Conservation (phyloP, 2,797 vertebrate genomes). For the Hippoglossus hippoglossus region DNA sequence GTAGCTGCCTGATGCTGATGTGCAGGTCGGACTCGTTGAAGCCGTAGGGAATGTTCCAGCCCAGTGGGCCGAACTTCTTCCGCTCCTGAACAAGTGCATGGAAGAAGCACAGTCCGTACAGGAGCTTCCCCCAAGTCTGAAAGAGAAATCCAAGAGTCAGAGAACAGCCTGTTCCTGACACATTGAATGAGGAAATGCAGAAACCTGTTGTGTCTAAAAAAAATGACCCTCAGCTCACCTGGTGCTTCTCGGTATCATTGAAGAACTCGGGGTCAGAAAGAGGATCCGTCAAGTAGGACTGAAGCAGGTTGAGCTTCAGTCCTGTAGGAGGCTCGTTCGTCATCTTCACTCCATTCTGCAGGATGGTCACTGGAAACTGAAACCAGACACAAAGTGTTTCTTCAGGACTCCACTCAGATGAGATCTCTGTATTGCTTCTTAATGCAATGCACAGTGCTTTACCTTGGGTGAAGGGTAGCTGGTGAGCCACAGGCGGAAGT, state of each 20-base stretch:
- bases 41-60: constrained; percentile 99
- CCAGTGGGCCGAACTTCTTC: constrained; percentile 96
- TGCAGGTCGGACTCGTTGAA: constrained; percentile 96
- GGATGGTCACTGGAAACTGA: constrained; percentile 95
- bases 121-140: constrained; percentile 95
- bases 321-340: constrained; percentile 89
- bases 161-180: background rate
- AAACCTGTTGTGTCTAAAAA: background rate
- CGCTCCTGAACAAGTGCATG: constrained; percentile 97
- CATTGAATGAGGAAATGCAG: background rate
- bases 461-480: constrained; percentile 96
- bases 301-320: constrained; percentile 93
- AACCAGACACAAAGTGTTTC: constrained; percentile 21
- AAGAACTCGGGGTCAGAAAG: constrained; percentile 92
- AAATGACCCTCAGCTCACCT: constrained; percentile 78
- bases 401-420: background rate
- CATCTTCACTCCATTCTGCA: constrained; percentile 99
- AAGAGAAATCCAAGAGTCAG: constrained; percentile 28
- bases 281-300: constrained; percentile 95
- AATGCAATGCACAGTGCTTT: background rate
- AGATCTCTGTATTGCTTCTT: background rate
- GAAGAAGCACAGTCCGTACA: constrained; percentile 97
- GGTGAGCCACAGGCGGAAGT: constrained; percentile 97
- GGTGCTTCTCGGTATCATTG: constrained; percentile 86
- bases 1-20: constrained; percentile 95